Base-by-base conservation (phyloP, 1,140 invertebrate species). In the Drosophila burlai region DNA sequence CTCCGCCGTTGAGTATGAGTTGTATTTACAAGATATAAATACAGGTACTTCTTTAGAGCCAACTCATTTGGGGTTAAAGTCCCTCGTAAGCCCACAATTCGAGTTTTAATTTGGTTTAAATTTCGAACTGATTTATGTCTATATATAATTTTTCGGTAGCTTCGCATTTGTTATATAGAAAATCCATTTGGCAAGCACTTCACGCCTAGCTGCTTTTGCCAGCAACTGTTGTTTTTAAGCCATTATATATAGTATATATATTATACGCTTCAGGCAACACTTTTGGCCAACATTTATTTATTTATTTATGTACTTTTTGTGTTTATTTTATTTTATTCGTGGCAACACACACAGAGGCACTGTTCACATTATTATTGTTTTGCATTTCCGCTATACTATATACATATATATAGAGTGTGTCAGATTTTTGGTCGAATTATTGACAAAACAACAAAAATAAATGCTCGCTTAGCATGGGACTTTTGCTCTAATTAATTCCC, bases 141-240 rank as follows among this genome's bases (percentile, higher is more conserved):
- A 45, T 61, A 45, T 61, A 43, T 21, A 7, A 26, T 42, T 57
- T 46, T 55, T 55, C 52, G 40, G 47, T 57, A 36, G 54, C 42
- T 46, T 58, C 43, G 54, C 46, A 75, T 76, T 83, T 83, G 50
- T 83, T 79, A 72, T 81, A 84, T 90, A 81, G 77, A 89, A 89
- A 89, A 84, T 81, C 62, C 63, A 89, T 89, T 89, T 84, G 84
- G 84, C 85, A 89, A 89, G 78, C 85, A 90, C 86, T 90, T 90
- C 86, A 90, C 85, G 85, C 79, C 84, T 65, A 68, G 65, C 79
- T 85, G 86, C 86, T 54, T 76, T 82, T 90, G 81, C 85, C 73
- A 78, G 65, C 66, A 69, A 61, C 63, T 67, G 21, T 81, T 72
- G 71, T 83, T 57, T 54, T 64, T 47, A 34, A 59, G 66, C 76